Conservation (phyloP, 2,797 vertebrate species). For the Anas georgica region DNA sequence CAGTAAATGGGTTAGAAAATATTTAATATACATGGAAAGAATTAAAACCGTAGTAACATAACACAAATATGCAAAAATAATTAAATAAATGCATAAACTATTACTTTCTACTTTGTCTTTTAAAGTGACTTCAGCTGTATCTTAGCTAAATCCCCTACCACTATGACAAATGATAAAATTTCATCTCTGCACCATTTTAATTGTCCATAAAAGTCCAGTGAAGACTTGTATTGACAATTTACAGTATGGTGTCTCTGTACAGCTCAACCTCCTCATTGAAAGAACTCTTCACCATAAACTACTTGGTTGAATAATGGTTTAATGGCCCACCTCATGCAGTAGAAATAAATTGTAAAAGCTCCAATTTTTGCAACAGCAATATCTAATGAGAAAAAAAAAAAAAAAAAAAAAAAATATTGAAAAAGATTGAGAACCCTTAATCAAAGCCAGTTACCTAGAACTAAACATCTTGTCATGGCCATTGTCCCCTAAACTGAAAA, state of each 20-base stretch:
- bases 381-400: neutral
- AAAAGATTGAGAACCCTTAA: neutral
- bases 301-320: neutral
- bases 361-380: neutral
- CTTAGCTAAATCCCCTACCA: neutral
- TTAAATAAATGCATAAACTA: neutral
- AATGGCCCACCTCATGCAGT: neutral
- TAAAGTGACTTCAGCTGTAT: neutral
- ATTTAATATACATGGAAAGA: neutral
- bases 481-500: neutral
- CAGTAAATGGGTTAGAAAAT: neutral
- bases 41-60: neutral
- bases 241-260: neutral
- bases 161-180: neutral
- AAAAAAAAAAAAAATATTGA: neutral
- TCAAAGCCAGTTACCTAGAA: neutral
- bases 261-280: neutral
- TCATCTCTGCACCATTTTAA: neutral
- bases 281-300: neutral
- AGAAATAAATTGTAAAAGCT: neutral
- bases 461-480: neutral
- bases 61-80: neutral
- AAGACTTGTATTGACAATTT: neutral
- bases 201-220: neutral
- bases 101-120: neutral